Conservation (phyloP, 1,140 invertebrate species). For the Pseudobourletiella spinata region DNA sequence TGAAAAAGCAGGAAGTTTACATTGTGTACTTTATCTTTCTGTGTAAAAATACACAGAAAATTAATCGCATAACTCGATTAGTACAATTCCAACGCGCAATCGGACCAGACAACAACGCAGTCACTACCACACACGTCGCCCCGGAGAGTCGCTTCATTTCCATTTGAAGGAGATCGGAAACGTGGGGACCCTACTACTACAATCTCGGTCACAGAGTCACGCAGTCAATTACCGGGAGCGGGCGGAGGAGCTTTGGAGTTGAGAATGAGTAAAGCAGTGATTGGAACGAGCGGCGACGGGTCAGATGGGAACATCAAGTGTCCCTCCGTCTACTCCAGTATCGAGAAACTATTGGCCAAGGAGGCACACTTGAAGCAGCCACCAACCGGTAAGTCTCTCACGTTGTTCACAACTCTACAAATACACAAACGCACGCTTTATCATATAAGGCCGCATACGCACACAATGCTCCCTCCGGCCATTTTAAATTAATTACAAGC, state of each 20-base stretch:
- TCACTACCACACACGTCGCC: too few relatives aligned
- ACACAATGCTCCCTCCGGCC: background rate
- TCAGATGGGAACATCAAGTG: constrained; percentile 10
- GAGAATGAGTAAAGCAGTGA: constrained; percentile 21
- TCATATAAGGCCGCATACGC: background rate
- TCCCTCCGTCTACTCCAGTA: constrained; percentile 34
- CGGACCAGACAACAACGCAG: background rate
- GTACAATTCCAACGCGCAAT: background rate
- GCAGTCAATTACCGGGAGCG: too few relatives aligned
- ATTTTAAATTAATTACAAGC: background rate
- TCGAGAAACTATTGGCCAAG: constrained; percentile 32
- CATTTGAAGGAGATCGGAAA: too few relatives aligned
- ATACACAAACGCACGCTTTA: background rate
- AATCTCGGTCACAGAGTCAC: too few relatives aligned
- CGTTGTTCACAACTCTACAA: background rate
- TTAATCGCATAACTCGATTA: background rate
- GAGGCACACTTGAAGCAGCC: constrained; percentile 17
- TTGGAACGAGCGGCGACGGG: background rate
- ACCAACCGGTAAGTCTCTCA: background rate
- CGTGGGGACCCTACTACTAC: too few relatives aligned
- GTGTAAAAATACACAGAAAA: too few relatives aligned
- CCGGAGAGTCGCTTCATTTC: too few relatives aligned
- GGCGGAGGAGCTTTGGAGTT: too few relatives aligned
- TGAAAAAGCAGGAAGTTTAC: background rate
- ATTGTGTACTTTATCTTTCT: background rate